phyloP scores from a whole-genome alignment of 2,113 vertebrate species.

The Brachyhypopomus gauderio region DNA sequence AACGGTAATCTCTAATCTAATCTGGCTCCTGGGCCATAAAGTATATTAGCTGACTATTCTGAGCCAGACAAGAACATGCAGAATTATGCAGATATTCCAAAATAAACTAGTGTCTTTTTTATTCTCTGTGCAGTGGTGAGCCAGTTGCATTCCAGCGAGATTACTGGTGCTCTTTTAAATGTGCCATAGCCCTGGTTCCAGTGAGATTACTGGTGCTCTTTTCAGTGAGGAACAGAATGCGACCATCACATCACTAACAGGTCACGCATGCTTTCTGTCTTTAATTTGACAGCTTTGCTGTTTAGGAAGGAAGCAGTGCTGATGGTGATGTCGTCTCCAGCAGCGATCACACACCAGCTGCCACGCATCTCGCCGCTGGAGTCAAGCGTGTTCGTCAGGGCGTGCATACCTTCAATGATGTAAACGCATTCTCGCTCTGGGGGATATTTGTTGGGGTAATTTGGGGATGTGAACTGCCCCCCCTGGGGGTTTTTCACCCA shows the following conservation, averaged over 20 bases:
- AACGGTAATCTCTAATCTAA: background rate
- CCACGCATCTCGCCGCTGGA: too few relatives aligned
- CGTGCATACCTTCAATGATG: conserved; percentile 94
- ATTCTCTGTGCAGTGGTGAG: background rate
- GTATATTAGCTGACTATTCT: background rate
- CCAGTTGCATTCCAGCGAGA: background rate
- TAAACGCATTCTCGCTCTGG: conserved; percentile 96
- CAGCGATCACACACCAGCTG: too few relatives aligned
- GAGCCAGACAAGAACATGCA: background rate
- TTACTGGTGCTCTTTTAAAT: background rate
- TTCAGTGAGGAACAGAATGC: background rate
- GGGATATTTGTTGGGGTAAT: conserved; percentile 97
- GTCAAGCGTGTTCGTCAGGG: background rate
- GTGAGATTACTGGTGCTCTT: background rate
- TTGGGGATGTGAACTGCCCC: conserved; percentile 96
- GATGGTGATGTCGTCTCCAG: too few relatives aligned
- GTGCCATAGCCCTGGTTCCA: background rate
- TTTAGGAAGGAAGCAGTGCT: too few relatives aligned
- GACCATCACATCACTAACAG: background rate
- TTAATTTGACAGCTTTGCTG: too few relatives aligned
- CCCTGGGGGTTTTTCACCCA: conserved; percentile 97
- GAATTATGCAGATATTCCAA: background rate
- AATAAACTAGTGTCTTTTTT: background rate
- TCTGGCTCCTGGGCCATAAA: background rate
- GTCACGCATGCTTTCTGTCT: background rate